Conservation (phyloP, 2,113 vertebrate species). For the Microcebus lehilahytsara region DNA sequence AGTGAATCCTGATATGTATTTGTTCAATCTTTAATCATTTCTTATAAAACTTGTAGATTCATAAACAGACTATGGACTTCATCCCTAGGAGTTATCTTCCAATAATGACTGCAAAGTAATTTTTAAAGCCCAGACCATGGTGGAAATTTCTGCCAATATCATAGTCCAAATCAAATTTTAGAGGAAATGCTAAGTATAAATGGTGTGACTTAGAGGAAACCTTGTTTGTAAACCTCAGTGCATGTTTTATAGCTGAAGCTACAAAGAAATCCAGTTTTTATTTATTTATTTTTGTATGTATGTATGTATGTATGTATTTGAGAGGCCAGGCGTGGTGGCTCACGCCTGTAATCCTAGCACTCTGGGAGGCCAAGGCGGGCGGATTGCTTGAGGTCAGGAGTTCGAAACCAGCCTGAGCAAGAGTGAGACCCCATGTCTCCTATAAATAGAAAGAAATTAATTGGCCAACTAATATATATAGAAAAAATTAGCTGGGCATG, state of each 20-base stretch:
- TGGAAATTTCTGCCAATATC: neutral
- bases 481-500: too few relatives aligned
- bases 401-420: too few relatives aligned
- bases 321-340: too few relatives aligned
- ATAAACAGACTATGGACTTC: neutral
- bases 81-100: neutral
- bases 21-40: neutral
- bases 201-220: neutral
- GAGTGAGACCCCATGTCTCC: too few relatives aligned
- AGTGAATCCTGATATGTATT: neutral
- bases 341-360: too few relatives aligned
- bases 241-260: neutral
- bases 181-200: neutral
- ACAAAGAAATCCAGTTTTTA: neutral
- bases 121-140: neutral
- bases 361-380: too few relatives aligned
- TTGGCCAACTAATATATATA: too few relatives aligned
- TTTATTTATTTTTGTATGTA: too few relatives aligned
- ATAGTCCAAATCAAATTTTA: neutral
- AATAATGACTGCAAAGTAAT: neutral
- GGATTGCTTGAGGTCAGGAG: too few relatives aligned
- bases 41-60: neutral
- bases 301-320: neutral
- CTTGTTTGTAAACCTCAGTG: neutral
- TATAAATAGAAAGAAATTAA: too few relatives aligned